These are phyloP conservation scores for Ernsta delagoae DNA, from an alignment of 2,888 invertebrate genomes.

Conservation along the genomic window DNA sequence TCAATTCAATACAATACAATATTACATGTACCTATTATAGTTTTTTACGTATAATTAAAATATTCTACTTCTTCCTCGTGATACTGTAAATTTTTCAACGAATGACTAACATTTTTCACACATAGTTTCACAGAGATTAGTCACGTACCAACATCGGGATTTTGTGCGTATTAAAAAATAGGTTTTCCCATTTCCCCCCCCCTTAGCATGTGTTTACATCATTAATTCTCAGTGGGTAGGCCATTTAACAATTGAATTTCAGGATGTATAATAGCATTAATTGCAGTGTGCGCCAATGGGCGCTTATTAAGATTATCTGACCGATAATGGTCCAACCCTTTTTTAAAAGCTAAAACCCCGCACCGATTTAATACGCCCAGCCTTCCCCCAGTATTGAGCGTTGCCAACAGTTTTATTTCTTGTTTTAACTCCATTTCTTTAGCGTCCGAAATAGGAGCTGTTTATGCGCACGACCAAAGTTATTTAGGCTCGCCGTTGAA, in stretches of 20 bases:
- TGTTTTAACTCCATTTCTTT: constrained; percentile 25
- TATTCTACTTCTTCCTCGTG: constrained; percentile 2
- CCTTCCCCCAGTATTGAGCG: constrained; percentile 13
- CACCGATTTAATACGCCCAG: constrained; percentile 46
- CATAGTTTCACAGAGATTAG: constrained; percentile 25
- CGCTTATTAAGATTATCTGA: constrained; percentile 56
- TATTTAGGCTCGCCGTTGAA: no score
- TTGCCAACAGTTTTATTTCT: constrained; percentile 26
- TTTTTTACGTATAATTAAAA: background rate
- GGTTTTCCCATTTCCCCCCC: constrained; percentile 38
- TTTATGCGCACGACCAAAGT: background rate
- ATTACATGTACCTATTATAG: no score
- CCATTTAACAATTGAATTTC: constrained; percentile 69
- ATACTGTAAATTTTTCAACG: background rate
- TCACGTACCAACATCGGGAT: constrained; percentile 35
- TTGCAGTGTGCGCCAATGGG: constrained; percentile 50
- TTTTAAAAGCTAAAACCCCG: constrained; percentile 50
- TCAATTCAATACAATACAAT: no score
- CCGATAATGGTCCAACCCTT: constrained; percentile 54
- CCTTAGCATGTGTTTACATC: constrained; percentile 65
- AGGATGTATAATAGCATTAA: constrained; percentile 49
- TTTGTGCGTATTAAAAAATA: constrained; percentile 7
- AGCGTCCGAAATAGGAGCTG: background rate
- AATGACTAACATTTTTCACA: constrained; percentile 23
- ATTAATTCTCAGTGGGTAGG: constrained; percentile 61